Conservation (phyloP, 2,888 invertebrate species). For the Erebia ligea region DNA sequence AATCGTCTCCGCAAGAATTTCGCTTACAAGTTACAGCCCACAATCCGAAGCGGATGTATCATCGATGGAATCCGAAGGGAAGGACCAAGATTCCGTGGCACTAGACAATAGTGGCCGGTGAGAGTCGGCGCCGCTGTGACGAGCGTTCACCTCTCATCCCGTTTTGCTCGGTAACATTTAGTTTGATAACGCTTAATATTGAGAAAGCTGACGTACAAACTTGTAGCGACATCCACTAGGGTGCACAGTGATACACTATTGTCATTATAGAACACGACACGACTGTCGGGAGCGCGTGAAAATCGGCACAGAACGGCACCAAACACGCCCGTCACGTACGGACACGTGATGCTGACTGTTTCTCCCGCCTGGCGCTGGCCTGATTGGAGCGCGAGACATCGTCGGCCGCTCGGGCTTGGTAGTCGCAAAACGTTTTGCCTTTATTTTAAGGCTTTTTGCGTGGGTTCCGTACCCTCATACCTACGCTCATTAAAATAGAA, state of each 20-base stretch:
- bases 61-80: constrained; percentile 78
- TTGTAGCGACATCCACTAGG: constrained; percentile 66
- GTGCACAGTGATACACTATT: constrained; percentile 64
- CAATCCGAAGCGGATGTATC: constrained; percentile 69
- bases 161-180: constrained; percentile 62
- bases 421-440: constrained; percentile 54
- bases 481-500: too few species aligned
- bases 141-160: constrained; percentile 81
- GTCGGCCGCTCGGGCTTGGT: constrained; percentile 63
- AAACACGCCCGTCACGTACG: constrained; percentile 65
- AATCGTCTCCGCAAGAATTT: constrained; percentile 59
- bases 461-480: neutral
- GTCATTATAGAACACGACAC: constrained; percentile 74
- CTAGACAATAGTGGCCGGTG: constrained; percentile 81
- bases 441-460: constrained; percentile 47
- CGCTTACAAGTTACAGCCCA: constrained; percentile 72
- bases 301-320: constrained; percentile 53
- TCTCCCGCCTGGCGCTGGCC: constrained; percentile 44
- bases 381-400: constrained; percentile 56
- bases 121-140: constrained; percentile 81
- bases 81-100: constrained; percentile 82
- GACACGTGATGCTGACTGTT: constrained; percentile 80
- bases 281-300: constrained; percentile 78
- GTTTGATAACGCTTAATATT: constrained; percentile 46
- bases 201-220: constrained; percentile 58